Evolutionary conservation across 1,140 invertebrate species (phyloP), one percentile per base, ranked within the genome.

Genomic region (Bombus superbus): DNA sequence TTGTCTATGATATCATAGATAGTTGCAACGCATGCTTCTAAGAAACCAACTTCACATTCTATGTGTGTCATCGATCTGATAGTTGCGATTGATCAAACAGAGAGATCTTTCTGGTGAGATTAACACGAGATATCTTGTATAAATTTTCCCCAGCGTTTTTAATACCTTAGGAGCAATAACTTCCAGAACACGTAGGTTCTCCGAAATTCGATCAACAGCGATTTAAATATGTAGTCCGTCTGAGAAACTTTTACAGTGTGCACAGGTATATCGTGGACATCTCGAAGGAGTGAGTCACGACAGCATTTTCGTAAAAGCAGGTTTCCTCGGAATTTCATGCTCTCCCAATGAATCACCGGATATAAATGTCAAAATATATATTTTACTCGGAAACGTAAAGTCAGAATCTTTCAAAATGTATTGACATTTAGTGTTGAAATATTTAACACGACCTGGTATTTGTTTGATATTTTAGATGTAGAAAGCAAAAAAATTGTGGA

Each of bases 261-360:
- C 35, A 76, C 47, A 59, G 22, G 78, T 22, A 53, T 75, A 76
- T 81, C 86, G 64, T 66, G 44, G 66, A 71, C 62, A 83, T 83
- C 75, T 71, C 64, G 53, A 38, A 22, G 57, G 72, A 72, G 40
- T 89, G 88, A 89, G 87, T 89, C 88, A 89, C 75, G 42, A 38
- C 77, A 73, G 78, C 44, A 88, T 89, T 64, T 66, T 68, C 73
- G 73, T 32, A 47, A 75, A 78, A 42, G 84, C 80, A 81, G 84
- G 88, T 89, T 87, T 89, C 72, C 66, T 38, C 72, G 81, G 85
- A 86, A 86, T 86, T 86, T 78, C 47, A 66, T 77, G 69, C 59
- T 32, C n/a, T 40, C 77, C n/a, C 25, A 75, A 69, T 89, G 88
- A 90, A 81, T 89, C 88, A 90, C 75, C 81, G 76, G 47, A 64